Evolutionary conservation across 2,113 vertebrate genomes (phyloP).

Genomic region (Lontra canadensis): DNA sequence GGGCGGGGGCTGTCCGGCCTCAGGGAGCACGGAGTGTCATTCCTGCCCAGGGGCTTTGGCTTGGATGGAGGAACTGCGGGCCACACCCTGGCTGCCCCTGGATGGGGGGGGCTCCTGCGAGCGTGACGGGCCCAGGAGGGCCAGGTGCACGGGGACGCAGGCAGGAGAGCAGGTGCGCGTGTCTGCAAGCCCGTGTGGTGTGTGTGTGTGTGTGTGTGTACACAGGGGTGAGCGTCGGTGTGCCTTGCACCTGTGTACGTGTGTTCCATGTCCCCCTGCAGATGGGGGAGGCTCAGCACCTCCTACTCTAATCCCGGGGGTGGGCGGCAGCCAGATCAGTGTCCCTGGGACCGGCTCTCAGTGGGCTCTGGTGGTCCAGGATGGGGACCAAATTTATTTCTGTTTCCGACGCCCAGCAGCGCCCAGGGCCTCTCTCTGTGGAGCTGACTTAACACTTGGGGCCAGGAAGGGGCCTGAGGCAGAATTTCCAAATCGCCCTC

Average conservation of each 20-base stretch:
- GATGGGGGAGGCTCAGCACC: accelerated
- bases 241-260: accelerated
- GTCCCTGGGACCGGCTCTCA: neutral
- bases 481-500: accelerated
- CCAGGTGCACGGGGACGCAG: neutral
- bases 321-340: no score
- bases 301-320: no score
- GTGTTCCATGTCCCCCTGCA: neutral
- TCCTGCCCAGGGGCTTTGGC: neutral
- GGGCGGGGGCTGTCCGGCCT: no score
- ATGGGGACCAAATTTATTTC: no score
- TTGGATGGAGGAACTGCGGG: accelerated
- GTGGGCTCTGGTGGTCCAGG: accelerated
- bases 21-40: neutral
- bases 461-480: neutral
- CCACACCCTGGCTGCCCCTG: neutral
- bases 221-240: neutral
- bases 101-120: no score
- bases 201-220: accelerated
- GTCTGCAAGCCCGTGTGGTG: neutral
- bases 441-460: no score
- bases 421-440: accelerated
- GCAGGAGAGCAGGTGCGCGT: neutral
- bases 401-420: neutral
- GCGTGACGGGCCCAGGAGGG: no score